Percentiles rank a stretch among this genome's conserved stretches.
phyloP scores from a whole-genome alignment of 2,113 vertebrate genomes.

The Morone chrysops region DNA sequence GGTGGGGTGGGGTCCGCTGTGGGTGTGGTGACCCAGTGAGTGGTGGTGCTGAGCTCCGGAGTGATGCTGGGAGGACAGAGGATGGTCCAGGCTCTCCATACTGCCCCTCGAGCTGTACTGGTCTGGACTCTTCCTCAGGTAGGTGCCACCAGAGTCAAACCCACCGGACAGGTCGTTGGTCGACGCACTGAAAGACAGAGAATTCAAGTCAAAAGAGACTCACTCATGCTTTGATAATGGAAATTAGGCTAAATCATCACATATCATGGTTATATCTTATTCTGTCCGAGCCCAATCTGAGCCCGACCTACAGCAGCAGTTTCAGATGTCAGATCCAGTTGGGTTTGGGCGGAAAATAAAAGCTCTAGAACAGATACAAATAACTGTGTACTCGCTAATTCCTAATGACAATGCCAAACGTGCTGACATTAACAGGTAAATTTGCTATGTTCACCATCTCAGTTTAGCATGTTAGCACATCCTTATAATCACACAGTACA shows the following conservation, averaged over 20 bases:
- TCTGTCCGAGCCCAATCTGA: too few relatives aligned
- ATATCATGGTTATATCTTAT: neutral
- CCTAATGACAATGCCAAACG: neutral
- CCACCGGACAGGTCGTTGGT: conserved; percentile 91
- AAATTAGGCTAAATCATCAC: neutral
- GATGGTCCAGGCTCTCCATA: conserved; percentile 95
- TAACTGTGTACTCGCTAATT: too few relatives aligned
- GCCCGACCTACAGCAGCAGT: too few relatives aligned
- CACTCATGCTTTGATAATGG: neutral
- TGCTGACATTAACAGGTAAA: neutral
- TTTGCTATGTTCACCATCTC: neutral
- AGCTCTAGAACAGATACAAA: too few relatives aligned
- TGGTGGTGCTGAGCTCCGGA: conserved; percentile 61
- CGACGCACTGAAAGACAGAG: conserved; percentile 85
- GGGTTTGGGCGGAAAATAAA: too few relatives aligned
- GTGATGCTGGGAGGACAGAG: conserved; percentile 60
- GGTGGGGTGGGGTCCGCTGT: conserved; percentile 74
- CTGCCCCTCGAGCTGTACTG: conserved; percentile 96
- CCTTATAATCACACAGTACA: too few relatives aligned
- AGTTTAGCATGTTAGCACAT: neutral
- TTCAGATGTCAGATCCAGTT: too few relatives aligned
- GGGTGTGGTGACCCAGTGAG: conserved; percentile 43
- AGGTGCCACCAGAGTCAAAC: conserved; percentile 74
- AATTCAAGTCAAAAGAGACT: neutral
- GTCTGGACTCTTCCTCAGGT: conserved; percentile 93